Percentiles rank a stretch among this genome's conserved stretches.
Evolutionary conservation across 1,140 invertebrate species (phyloP).

Genomic region (Drosophila ogumai): DNA sequence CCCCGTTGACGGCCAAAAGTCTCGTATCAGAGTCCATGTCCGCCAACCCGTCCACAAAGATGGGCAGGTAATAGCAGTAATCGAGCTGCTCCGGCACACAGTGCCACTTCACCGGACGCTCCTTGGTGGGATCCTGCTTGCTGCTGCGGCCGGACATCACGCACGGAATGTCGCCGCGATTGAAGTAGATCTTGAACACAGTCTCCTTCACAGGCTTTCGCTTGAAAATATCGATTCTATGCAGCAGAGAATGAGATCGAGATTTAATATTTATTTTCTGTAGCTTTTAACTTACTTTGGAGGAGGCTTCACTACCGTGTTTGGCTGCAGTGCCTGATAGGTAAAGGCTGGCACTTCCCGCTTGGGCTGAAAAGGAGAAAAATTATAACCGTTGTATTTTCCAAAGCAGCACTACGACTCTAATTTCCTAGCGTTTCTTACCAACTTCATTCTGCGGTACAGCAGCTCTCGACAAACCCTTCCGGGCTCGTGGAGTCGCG

Average conservation of each 20-base stretch:
- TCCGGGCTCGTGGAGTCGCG: constrained; percentile 66
- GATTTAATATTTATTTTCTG: neutral
- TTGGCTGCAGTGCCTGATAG: constrained; percentile 90
- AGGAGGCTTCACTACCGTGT: constrained; percentile 89
- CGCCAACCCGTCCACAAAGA: constrained; percentile 94
- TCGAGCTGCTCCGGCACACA: constrained; percentile 89
- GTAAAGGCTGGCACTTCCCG: constrained; percentile 91
- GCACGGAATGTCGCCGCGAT: constrained; percentile 80
- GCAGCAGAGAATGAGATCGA: too few species aligned
- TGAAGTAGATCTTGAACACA: constrained; percentile 75
- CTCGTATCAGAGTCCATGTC: constrained; percentile 71
- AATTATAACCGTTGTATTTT: neutral
- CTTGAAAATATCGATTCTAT: constrained; percentile 75
- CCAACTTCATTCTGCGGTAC: constrained; percentile 58
- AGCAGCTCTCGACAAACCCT: constrained; percentile 70
- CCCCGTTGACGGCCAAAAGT: constrained; percentile 65
- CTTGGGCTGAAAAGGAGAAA: constrained; percentile 49
- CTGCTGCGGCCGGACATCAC: constrained; percentile 51
- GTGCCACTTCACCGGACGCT: constrained; percentile 71
- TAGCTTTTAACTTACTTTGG: constrained; percentile 62
- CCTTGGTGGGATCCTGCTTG: constrained; percentile 70
- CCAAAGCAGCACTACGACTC: too few species aligned
- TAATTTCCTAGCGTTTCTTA: constrained; percentile 27
- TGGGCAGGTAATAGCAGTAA: constrained; percentile 96
- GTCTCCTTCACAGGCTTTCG: constrained; percentile 70